Percentiles rank a stretch among this genome's conserved stretches.
These are phyloP conservation scores for Turritopsis dohrnii DNA, from an alignment of 30 jellyfish, hydroid and myxozoan genomes.

Conservation along the genomic window DNA sequence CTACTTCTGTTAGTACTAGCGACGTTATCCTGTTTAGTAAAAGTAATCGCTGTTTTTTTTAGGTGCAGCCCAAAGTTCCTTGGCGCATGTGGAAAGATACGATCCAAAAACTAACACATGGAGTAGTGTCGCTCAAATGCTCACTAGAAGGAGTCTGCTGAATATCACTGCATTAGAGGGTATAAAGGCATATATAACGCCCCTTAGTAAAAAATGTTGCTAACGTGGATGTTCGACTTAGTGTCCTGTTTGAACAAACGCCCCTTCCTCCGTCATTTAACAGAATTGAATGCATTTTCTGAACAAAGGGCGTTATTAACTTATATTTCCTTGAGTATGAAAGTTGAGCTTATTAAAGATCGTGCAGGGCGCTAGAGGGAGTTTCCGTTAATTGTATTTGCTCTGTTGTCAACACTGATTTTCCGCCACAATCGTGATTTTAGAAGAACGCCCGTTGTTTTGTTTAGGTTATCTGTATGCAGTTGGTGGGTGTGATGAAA, in stretches of 20 bases:
- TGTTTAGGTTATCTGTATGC: slow-evolving; percentile 79
- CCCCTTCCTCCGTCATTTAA: too few species aligned
- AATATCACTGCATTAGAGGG: slow-evolving; percentile 97
- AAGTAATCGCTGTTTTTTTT: background rate
- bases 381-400: too few species aligned
- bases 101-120: slow-evolving; percentile 97
- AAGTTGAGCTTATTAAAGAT: too few species aligned
- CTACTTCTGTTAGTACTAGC: too few species aligned
- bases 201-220: too few species aligned
- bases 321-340: too few species aligned
- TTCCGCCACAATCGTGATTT: too few species aligned
- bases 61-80: slow-evolving; percentile 99
- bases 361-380: too few species aligned
- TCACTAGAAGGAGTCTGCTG: slow-evolving; percentile 85
- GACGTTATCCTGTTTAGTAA: background rate
- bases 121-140: slow-evolving; percentile 90
- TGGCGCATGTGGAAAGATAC: slow-evolving; percentile 89
- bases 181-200: slow-evolving; percentile 1
- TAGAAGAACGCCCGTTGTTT: background rate
- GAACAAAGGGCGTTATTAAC: too few species aligned
- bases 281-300: background rate
- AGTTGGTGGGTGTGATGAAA: slow-evolving; percentile 98
- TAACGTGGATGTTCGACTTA: too few species aligned
- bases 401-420: too few species aligned
- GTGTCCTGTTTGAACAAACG: too few species aligned